phyloP scores from a whole-genome alignment of 2,888 invertebrate genomes.

The Pseudococcus jackbeardsleyi region DNA sequence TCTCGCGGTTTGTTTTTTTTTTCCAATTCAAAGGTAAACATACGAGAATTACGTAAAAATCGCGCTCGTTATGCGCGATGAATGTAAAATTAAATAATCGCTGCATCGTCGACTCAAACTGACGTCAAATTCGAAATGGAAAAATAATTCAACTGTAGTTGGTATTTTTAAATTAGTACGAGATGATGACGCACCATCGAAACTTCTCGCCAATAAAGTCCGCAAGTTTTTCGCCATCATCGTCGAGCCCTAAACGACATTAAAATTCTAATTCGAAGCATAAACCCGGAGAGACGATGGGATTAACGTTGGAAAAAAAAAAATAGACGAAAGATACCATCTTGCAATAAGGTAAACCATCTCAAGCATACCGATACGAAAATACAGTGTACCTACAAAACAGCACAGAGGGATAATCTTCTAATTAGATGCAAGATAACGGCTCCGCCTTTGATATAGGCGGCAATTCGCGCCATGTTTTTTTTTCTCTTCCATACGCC shows the following conservation, averaged over 20 bases:
- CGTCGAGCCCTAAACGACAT: too few relatives aligned
- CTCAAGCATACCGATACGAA: neutral
- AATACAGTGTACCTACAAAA: neutral
- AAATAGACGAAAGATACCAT: neutral
- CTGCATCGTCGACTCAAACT: neutral
- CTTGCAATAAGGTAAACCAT: neutral
- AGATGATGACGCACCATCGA: neutral
- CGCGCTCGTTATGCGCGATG: conserved; percentile 25
- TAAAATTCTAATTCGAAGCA: too few relatives aligned
- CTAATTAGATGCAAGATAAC: conserved; percentile 38
- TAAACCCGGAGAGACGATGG: too few relatives aligned
- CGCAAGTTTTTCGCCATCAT: neutral
- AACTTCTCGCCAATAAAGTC: neutral
- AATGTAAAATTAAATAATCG: conserved; percentile 11
- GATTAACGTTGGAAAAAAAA: too few relatives aligned
- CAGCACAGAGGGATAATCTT: neutral
- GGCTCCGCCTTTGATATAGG: conserved; percentile 16
- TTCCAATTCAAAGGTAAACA: conserved; percentile 12
- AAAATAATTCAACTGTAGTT: neutral
- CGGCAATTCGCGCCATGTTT: conserved; percentile 37
- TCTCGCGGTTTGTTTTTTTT: neutral
- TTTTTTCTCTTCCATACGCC: neutral
- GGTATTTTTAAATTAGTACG: neutral
- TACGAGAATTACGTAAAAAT: conserved; percentile 15
- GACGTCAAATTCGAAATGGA: neutral